These are phyloP conservation scores for Plumapathes pennacea DNA, from an alignment of 92 coral and sea anemone genomes.

Conservation along the genomic window DNA sequence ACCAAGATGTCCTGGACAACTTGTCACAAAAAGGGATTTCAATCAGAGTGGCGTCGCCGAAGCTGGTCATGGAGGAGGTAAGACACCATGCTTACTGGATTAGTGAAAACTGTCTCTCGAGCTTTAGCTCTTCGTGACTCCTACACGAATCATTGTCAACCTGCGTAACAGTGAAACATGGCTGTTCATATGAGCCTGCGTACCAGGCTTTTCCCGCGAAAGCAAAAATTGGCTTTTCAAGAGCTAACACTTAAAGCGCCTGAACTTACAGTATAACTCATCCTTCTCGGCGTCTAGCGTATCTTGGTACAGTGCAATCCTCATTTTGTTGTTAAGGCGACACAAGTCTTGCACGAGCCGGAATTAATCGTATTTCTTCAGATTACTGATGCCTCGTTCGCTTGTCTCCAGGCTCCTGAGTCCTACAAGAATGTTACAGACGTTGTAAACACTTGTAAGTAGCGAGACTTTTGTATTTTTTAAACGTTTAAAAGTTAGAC, in stretches of 20 bases:
- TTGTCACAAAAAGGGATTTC: conserved; percentile 86
- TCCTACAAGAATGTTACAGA: conserved; percentile 97
- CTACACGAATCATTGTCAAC: too few species aligned
- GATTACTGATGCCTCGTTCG: too few species aligned
- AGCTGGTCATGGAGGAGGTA: conserved; percentile 98
- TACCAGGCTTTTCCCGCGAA: too few species aligned
- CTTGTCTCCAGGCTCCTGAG: conserved; percentile 81
- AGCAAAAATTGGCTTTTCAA: too few species aligned
- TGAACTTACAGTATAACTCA: not conserved
- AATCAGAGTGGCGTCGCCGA: conserved; percentile 95
- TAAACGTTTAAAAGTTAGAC: too few species aligned
- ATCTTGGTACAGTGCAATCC: not conserved
- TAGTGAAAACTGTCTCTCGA: too few species aligned
- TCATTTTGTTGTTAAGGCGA: not conserved
- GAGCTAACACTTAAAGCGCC: too few species aligned
- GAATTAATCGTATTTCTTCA: not conserved
- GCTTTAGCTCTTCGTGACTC: not conserved
- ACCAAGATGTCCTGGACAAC: conserved; percentile 77
- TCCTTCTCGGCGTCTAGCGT: not conserved
- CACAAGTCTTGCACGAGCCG: not conserved
- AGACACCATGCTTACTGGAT: not conserved
- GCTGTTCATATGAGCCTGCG: too few species aligned
- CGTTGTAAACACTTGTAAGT: conserved; percentile 96
- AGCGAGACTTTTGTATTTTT: too few species aligned
- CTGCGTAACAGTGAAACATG: too few species aligned